These are phyloP conservation scores for Benitochromis conjunctus DNA, from an alignment of 2,113 vertebrate species.

Conservation along the genomic window DNA sequence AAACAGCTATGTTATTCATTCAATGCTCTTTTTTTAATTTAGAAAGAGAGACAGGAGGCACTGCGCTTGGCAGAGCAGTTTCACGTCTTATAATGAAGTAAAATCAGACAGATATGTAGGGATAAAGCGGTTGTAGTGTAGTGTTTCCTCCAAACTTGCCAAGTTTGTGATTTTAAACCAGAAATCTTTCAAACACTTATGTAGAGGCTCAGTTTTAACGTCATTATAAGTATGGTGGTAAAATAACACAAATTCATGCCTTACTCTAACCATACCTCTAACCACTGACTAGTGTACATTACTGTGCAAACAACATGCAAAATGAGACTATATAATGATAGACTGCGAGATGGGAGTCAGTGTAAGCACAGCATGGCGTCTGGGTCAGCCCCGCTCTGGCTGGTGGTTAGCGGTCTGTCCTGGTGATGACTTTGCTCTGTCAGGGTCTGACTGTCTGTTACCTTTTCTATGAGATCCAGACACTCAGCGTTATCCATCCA, in stretches of 20 bases:
- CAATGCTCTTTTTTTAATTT: background rate
- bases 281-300: conserved; percentile 49
- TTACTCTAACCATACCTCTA: conserved; percentile 12
- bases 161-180: background rate
- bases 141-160: background rate
- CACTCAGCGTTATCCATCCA: conserved; percentile 97
- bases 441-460: conserved; percentile 42
- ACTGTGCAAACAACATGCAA: conserved; percentile 54
- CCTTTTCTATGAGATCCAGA: conserved; percentile 93
- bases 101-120: background rate
- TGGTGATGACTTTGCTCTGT: conserved; percentile 20
- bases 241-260: conserved; percentile 43
- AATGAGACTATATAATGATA: conserved; percentile 57
- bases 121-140: background rate
- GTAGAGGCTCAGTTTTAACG: background rate
- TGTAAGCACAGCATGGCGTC: conserved; percentile 46
- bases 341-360: conserved; percentile 39
- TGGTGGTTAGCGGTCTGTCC: conserved; percentile 47
- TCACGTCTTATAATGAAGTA: background rate
- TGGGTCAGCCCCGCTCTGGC: conserved; percentile 38
- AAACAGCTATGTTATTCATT: conserved; percentile 20
- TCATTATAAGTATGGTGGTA: conserved; percentile 19
- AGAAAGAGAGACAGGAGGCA: background rate
- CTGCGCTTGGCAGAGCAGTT: background rate
- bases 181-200: background rate